Conservation (phyloP, 92 coral and sea anemone species). For the Parazoanthus atlanticus region DNA sequence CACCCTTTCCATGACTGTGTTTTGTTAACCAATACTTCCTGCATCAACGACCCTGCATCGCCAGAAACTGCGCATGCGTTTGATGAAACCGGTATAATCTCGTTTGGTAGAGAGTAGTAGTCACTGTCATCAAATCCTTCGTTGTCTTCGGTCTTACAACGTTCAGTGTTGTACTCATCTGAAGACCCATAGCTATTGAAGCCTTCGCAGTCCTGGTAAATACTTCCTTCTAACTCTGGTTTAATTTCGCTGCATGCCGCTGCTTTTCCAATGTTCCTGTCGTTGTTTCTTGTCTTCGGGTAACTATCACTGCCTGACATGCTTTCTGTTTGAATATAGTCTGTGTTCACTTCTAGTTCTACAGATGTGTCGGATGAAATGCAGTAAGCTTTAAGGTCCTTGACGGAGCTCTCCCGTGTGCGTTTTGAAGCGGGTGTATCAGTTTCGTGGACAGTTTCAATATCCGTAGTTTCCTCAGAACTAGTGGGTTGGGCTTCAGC, state of each 20-base stretch:
- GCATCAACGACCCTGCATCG: background rate
- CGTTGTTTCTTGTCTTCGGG: background rate
- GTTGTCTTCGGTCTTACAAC: background rate
- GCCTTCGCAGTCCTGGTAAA: background rate
- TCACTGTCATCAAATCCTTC: conserved; percentile 23
- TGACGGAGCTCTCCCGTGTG: background rate
- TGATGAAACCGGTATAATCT: background rate
- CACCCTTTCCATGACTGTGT: conserved; percentile 8
- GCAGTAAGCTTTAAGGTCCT: background rate
- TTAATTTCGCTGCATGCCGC: background rate
- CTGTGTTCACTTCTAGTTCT: background rate
- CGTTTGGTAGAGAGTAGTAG: background rate
- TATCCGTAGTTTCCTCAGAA: background rate
- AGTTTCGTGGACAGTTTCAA: too few species aligned
- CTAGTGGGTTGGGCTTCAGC: background rate
- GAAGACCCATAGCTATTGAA: too few species aligned
- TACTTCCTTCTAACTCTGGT: too few species aligned
- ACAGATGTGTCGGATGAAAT: background rate
- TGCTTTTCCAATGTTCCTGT: background rate
- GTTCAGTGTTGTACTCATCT: background rate
- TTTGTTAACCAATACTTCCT: background rate
- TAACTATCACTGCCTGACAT: background rate
- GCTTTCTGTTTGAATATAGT: background rate
- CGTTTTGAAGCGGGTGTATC: background rate
- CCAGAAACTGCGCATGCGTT: background rate